Evolutionary conservation across 2,888 invertebrate genomes (phyloP).

Genomic region (Eupithecia exiguata): DNA sequence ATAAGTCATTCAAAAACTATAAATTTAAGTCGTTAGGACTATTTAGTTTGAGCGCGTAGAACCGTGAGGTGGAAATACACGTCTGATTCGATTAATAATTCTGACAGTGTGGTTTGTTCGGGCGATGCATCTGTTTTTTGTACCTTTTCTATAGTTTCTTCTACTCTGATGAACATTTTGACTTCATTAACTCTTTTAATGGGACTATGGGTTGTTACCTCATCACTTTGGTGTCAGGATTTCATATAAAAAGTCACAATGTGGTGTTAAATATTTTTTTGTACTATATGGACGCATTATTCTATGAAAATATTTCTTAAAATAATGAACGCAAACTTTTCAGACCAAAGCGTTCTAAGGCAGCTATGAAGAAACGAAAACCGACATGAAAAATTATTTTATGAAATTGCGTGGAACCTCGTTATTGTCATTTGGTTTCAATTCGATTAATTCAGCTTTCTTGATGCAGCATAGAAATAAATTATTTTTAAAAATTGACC

Average conservation of each 20-base stretch:
- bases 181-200: constrained; percentile 26
- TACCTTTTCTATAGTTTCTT: constrained; percentile 14
- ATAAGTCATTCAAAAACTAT: constrained; percentile 22
- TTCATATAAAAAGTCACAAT: constrained; percentile 3
- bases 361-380: too few relatives aligned
- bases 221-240: constrained; percentile 1
- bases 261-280: neutral
- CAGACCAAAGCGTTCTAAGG: neutral
- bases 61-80: constrained; percentile 57
- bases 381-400: too few relatives aligned
- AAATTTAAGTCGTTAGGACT: constrained; percentile 51
- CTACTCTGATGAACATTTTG: constrained; percentile 21
- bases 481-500: neutral
- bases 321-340: neutral
- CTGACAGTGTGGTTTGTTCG: constrained; percentile 53
- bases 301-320: neutral
- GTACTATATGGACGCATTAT: neutral
- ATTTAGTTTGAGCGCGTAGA: constrained; percentile 46
- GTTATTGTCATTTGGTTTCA: neutral
- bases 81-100: constrained; percentile 67
- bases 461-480: neutral
- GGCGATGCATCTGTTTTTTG: constrained; percentile 27
- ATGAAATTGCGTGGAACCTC: too few relatives aligned
- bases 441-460: neutral
- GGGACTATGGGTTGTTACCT: constrained; percentile 18